These are phyloP conservation scores for Hypotaenidia philippensis DNA, from an alignment of 2,797 vertebrate genomes.

Conservation along the genomic window DNA sequence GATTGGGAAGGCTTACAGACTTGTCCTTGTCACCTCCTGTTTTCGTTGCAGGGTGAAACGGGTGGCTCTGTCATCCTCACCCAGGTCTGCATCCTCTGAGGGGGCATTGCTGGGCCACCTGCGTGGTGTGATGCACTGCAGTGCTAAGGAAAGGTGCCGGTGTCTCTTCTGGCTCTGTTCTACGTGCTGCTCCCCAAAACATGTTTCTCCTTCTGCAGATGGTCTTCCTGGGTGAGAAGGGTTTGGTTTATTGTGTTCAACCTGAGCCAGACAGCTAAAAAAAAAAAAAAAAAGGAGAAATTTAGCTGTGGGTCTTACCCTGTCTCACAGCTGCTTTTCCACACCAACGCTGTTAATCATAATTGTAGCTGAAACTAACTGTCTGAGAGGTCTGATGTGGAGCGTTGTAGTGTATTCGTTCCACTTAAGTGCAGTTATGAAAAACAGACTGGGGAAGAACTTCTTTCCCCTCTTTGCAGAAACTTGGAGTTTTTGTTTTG, in stretches of 20 bases:
- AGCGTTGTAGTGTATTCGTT: background rate
- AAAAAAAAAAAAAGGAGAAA: no score
- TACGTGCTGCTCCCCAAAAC: rapidly evolving
- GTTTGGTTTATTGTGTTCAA: background rate
- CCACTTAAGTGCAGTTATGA: background rate
- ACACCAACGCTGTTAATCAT: rapidly evolving
- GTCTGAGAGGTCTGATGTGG: background rate
- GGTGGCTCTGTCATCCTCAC: background rate
- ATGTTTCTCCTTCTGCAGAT: background rate
- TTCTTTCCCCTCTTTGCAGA: background rate
- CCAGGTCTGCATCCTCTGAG: background rate
- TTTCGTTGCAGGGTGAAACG: background rate
- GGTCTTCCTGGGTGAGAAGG: background rate
- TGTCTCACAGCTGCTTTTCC: background rate
- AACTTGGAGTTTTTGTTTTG: background rate
- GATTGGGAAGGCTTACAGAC: background rate
- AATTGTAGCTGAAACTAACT: background rate
- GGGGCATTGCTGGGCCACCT: rapidly evolving
- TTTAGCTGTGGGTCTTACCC: background rate
- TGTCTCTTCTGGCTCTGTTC: rapidly evolving
- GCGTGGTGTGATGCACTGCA: rapidly evolving
- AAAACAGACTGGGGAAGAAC: background rate
- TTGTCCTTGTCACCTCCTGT: background rate
- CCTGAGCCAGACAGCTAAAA: background rate
- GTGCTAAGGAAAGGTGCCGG: rapidly evolving